Evolutionary conservation across 2,113 vertebrate genomes (phyloP).

Genomic region (Geothlypis trichas): DNA sequence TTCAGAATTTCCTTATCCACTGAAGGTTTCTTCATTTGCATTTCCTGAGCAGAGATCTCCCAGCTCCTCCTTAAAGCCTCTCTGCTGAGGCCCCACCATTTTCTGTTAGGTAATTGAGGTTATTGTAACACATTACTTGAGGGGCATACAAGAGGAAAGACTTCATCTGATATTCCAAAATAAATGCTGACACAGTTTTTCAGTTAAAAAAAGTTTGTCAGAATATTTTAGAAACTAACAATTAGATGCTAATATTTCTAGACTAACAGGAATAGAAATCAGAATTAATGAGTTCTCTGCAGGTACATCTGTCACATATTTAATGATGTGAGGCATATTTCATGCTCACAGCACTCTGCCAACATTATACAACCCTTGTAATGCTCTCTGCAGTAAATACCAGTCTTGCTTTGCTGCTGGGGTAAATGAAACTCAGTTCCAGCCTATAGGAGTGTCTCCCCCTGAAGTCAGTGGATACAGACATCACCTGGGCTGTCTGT

Average conservation of each 20-base stretch:
- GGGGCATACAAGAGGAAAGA: constrained; percentile 23
- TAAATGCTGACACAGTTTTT: constrained; percentile 59
- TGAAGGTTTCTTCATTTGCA: background rate
- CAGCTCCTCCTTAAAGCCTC: background rate
- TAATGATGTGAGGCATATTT: background rate
- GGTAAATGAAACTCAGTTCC: background rate
- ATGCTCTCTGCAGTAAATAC: background rate
- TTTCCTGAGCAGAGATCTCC: background rate
- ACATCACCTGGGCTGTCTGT: background rate
- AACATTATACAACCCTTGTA: background rate
- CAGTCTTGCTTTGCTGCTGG: background rate
- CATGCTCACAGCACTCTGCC: background rate
- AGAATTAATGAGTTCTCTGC: constrained; percentile 56
- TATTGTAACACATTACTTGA: constrained; percentile 35
- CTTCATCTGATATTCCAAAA: constrained; percentile 32
- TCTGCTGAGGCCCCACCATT: background rate
- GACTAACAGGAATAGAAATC: constrained; percentile 60
- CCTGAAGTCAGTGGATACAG: background rate
- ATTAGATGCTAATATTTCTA: constrained; percentile 64
- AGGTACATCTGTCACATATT: constrained; percentile 38
- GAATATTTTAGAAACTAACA: constrained; percentile 62
- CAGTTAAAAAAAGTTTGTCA: constrained; percentile 49
- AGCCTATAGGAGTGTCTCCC: background rate
- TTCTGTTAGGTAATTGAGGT: constrained; percentile 48
- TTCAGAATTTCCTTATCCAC: background rate